A percentile compares a stretch with the other conserved stretches of the same genome.
Evolutionary conservation across 1,140 invertebrate species (phyloP).

Genomic region (Nixonia krombeini): DNA sequence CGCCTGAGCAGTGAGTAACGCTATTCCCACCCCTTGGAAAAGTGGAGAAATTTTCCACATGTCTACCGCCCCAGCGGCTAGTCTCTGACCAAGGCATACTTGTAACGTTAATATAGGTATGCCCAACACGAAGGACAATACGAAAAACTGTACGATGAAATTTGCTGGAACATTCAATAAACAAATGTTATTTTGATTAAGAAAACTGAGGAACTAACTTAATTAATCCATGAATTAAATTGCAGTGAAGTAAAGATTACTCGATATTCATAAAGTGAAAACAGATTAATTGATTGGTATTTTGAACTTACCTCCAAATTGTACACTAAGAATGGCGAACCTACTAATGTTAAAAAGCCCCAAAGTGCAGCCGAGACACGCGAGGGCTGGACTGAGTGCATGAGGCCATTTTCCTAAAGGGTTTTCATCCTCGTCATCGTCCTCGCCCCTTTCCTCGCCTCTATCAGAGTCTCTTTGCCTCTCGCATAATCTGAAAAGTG

Average conservation of each 20-base stretch:
- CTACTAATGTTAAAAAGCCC: slow-evolving; percentile 91
- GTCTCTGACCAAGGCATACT: slow-evolving; percentile 86
- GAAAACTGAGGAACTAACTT: not conserved
- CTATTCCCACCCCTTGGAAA: slow-evolving; percentile 90
- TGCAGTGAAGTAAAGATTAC: not conserved
- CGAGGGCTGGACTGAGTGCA: slow-evolving; percentile 82
- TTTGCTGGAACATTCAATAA: slow-evolving; percentile 75
- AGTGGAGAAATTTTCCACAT: slow-evolving; percentile 95
- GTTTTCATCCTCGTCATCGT: slow-evolving; percentile 67
- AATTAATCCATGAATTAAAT: not conserved
- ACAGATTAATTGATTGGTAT: not conserved
- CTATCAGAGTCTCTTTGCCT: slow-evolving; percentile 43
- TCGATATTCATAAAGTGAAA: too few relatives aligned
- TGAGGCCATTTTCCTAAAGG: slow-evolving; percentile 82
- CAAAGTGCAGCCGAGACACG: slow-evolving; percentile 86
- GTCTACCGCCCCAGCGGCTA: slow-evolving; percentile 87
- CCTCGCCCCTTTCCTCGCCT: slow-evolving; percentile 47
- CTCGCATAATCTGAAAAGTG: slow-evolving; percentile 40
- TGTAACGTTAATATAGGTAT: slow-evolving; percentile 89
- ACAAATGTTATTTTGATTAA: not conserved
- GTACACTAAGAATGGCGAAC: slow-evolving; percentile 88
- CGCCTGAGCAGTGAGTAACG: slow-evolving; percentile 83
- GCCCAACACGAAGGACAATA: slow-evolving; percentile 87
- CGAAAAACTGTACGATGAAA: slow-evolving; percentile 90
- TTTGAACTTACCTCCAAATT: slow-evolving; percentile 82